A percentile compares a stretch with the other conserved stretches of the same genome.
These are phyloP conservation scores for Micrasema longulum DNA, from an alignment of 1,140 invertebrate genomes.

Conservation along the genomic window DNA sequence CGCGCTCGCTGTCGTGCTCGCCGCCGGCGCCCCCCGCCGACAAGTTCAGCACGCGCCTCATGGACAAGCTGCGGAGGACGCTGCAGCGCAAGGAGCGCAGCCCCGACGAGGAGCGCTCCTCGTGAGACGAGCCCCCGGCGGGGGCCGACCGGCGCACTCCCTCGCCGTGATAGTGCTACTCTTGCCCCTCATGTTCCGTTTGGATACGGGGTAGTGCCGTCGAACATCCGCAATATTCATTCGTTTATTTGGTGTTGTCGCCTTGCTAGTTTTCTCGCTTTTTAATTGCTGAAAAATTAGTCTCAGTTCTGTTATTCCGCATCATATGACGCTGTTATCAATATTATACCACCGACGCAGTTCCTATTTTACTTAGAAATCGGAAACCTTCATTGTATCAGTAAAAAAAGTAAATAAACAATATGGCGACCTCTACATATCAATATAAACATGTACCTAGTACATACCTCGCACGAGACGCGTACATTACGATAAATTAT, in stretches of 20 bases:
- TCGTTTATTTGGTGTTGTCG: too few species aligned
- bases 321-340: too few species aligned
- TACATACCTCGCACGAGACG: too few species aligned
- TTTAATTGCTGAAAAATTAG: too few species aligned
- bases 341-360: background rate
- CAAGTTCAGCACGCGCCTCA: constrained; percentile 86
- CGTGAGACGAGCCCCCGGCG: constrained; percentile 57
- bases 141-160: constrained; percentile 22
- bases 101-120: constrained; percentile 61
- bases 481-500: too few species aligned
- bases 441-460: too few species aligned
- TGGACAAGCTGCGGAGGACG: constrained; percentile 85
- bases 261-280: too few species aligned
- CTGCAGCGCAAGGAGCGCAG: constrained; percentile 75
- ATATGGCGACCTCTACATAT: too few species aligned
- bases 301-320: too few species aligned
- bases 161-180: background rate
- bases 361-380: constrained; percentile 6
- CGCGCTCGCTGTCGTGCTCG: constrained; percentile 68
- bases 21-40: constrained; percentile 73
- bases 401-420: too few species aligned
- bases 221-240: too few species aligned
- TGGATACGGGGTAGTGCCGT: background rate
- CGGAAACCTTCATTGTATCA: background rate
- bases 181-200: constrained; percentile 1